Conservation (phyloP, 2,113 vertebrate genomes). For the cat (Felis catus) region F.catus_Fca126_mat1.0 CM031418.1:102058001-102058500, state of each 20-base stretch:
- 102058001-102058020: not conserved
- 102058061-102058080: too few species aligned
- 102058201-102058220: not conserved
- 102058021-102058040: accelerated
- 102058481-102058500: not conserved
- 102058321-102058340: not conserved
- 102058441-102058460: not conserved
- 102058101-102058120: not conserved
- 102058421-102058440: constrained; percentile 18
- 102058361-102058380: not conserved
- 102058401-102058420: not conserved
- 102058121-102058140: not conserved
- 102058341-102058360: not conserved
- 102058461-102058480: not conserved
- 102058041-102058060: accelerated
- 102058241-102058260: not conserved
- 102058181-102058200: not conserved
- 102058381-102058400: not conserved
- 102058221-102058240: not conserved
- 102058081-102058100: not conserved
- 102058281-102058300: not conserved
- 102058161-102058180: not conserved
- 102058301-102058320: not conserved
- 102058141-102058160: not conserved
- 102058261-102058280: not conserved